phyloP scores from a whole-genome alignment of 1,140 invertebrate genomes.

The Ceratina australensis region DNA sequence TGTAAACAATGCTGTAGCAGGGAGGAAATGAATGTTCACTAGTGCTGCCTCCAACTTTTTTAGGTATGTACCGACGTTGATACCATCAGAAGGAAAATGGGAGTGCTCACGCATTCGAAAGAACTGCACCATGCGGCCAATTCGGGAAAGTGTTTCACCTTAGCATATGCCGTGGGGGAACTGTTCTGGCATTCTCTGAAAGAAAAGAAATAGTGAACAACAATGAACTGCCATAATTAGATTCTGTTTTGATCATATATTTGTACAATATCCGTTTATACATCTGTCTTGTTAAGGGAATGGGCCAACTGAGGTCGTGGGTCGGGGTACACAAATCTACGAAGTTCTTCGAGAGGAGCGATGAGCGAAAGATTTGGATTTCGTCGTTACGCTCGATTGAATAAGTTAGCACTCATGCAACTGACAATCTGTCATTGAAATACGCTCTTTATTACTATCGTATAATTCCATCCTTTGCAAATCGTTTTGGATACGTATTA shows the following conservation, averaged over 20 bases:
- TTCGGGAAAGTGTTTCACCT: too few relatives aligned
- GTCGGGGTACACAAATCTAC: conserved; percentile 32
- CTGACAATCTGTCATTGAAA: conserved; percentile 31
- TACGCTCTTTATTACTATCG: background rate
- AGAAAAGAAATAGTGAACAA: too few relatives aligned
- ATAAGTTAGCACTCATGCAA: conserved; percentile 2
- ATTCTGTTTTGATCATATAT: conserved; percentile 29
- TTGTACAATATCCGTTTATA: conserved; percentile 50
- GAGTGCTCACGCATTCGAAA: too few relatives aligned
- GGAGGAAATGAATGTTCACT: too few relatives aligned
- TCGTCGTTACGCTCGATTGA: background rate
- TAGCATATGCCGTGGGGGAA: too few relatives aligned
- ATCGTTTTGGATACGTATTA: background rate
- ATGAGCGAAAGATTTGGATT: conserved; percentile 32
- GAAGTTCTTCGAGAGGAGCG: conserved; percentile 29
- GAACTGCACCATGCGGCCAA: too few relatives aligned
- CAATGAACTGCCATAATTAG: background rate
- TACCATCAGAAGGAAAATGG: too few relatives aligned
- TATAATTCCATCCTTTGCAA: background rate
- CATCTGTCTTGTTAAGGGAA: conserved; percentile 24
- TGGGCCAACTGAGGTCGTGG: conserved; percentile 21
- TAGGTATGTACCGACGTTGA: too few relatives aligned
- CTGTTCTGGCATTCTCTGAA: too few relatives aligned
- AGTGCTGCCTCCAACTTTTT: too few relatives aligned
- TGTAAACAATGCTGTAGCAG: background rate